These are phyloP conservation scores for Siniperca obscura DNA, from an alignment of 2,797 vertebrate species.

Conservation along the genomic window DNA sequence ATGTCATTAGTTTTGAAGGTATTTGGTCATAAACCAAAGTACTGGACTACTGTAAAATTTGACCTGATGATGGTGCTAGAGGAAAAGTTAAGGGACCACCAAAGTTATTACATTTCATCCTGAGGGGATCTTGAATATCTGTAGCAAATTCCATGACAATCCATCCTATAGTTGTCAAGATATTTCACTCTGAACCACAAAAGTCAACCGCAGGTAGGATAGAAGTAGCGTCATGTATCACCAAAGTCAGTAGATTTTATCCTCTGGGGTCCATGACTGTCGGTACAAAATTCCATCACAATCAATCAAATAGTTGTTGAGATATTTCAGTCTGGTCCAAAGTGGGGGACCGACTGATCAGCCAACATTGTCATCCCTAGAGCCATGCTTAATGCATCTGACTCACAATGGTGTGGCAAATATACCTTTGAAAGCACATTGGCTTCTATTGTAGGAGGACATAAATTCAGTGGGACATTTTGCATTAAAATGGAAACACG, in stretches of 20 bases:
- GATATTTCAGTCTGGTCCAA: conserved; percentile 3
- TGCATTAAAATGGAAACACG: background rate
- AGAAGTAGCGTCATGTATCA: conserved; percentile 3
- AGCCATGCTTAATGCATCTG: background rate
- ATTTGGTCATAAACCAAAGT: background rate
- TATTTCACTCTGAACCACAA: background rate
- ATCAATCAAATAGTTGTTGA: background rate
- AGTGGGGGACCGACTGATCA: background rate
- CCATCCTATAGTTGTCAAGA: background rate
- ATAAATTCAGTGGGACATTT: background rate
- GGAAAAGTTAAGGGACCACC: background rate
- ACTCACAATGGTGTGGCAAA: background rate
- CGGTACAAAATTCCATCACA: background rate
- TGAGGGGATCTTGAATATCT: background rate
- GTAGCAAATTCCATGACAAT: background rate
- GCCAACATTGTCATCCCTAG: background rate
- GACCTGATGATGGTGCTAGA: background rate
- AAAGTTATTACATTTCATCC: background rate
- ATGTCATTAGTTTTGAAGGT: too few relatives aligned
- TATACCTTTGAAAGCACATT: background rate
- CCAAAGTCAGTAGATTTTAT: background rate
- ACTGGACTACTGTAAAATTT: background rate
- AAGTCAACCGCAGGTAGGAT: background rate
- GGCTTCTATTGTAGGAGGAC: background rate
- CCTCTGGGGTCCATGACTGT: background rate